Conservation (phyloP, 2,113 vertebrate genomes). For the Callipepla californica region DNA sequence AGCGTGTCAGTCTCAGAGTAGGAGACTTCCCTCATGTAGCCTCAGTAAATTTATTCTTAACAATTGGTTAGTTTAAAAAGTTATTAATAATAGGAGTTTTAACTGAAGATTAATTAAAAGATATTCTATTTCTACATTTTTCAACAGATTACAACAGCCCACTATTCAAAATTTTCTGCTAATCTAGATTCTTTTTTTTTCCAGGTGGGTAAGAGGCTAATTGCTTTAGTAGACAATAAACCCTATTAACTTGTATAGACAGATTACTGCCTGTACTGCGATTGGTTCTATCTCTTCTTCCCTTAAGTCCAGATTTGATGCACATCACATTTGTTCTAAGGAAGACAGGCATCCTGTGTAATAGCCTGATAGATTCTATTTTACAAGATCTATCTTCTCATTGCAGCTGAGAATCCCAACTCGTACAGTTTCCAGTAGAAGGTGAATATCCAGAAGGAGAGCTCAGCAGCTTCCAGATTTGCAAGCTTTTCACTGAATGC, state of each 20-base stretch:
- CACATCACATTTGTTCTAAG: background rate
- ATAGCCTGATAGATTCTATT: background rate
- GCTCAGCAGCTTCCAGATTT: background rate
- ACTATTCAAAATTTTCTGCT: background rate
- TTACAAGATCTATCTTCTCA: background rate
- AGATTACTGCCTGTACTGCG: background rate
- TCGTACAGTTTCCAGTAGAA: background rate
- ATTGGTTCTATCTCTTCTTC: background rate
- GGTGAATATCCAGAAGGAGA: background rate
- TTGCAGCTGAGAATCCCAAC: background rate
- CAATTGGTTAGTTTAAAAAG: background rate
- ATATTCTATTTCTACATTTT: background rate
- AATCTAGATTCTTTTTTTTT: background rate
- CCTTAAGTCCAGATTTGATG: background rate
- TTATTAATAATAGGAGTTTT: background rate
- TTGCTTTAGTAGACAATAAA: conserved; percentile 16
- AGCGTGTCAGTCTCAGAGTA: background rate
- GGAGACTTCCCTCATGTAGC: background rate
- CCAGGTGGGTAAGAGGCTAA: background rate
- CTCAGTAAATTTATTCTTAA: background rate
- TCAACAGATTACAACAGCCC: background rate
- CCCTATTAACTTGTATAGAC: background rate
- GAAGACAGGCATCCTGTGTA: background rate
- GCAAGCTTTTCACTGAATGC: background rate
- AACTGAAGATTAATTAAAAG: background rate